Evolutionary conservation across 2,797 vertebrate genomes (phyloP), one percentile per base, ranked within the genome.

Genomic region (Parambassis ranga): DNA sequence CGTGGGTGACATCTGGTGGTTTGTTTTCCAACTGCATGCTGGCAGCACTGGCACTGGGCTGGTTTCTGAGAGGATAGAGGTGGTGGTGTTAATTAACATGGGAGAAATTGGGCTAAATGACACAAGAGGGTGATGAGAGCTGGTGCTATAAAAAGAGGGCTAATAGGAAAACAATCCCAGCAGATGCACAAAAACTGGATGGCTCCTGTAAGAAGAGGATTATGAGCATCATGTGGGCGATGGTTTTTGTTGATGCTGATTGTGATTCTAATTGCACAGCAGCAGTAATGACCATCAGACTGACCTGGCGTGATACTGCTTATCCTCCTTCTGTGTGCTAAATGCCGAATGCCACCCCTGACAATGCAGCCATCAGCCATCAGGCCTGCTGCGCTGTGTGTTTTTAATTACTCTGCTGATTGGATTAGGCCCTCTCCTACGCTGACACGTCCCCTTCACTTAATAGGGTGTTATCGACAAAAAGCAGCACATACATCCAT

Each of bases 361-460:
- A 87, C 87, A 58, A 30, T 62, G 75, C 77, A 63, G 72, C 74
- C 81, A 56, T 82, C 79, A 65, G 81, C 77, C 65, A 42, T 51
- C 44, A 20, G 39, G 58, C 82, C 87, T 82, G 84, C 89, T 85
- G 84, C 10, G 75, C 82, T 87, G 75, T 71, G 76, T 64, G 57
- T 58, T 87, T 88, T 85, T 86, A 88, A 89, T 88, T 76, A 81
- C 82, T 79, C 76, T 10, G 31, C 77, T 81, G 79, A 87, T 85
- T 84, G 83, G 84, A 85, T 88, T 65, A 75, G 71, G 62, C 35
- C 24, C 37, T 63, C 60, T 44, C 49, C 59, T 33, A 42, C 68
- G 58, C 84, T 82, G 84, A 90, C 82, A 75, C 60, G 59, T 84
- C 65, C 28, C 81, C 76, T 69, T 62, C 61, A 16, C 81, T 36